Evolutionary conservation across 2,888 invertebrate species (phyloP).

Genomic region (Lampropteryx suffumata): DNA sequence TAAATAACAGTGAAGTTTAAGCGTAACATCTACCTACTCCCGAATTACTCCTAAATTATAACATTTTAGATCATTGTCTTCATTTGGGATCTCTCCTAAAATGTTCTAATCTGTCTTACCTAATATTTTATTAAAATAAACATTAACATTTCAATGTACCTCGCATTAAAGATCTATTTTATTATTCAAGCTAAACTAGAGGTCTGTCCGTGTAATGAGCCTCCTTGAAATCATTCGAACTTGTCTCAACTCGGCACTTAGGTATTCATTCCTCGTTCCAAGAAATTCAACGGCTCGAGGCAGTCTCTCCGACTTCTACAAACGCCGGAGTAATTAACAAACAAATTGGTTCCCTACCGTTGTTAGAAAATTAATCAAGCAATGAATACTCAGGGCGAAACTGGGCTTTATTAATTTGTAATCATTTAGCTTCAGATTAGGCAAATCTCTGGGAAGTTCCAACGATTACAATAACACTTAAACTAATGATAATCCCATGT

Average conservation of each 20-base stretch:
- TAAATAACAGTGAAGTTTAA: no score
- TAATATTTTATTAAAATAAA: not conserved
- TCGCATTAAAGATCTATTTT: no score
- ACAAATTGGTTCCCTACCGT: slow-evolving; percentile 31
- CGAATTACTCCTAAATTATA: no score
- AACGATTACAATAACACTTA: slow-evolving; percentile 18
- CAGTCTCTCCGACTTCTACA: slow-evolving; percentile 22
- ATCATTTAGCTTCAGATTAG: slow-evolving; percentile 39
- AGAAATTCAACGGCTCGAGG: slow-evolving; percentile 22
- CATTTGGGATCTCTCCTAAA: no score
- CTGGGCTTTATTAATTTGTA: slow-evolving; percentile 37
- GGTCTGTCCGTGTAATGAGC: not conserved
- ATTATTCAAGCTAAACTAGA: slow-evolving; percentile 3
- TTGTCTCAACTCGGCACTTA: slow-evolving; percentile 13
- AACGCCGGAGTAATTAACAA: slow-evolving; percentile 30
- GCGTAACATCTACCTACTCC: no score
- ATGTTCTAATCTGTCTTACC: no score
- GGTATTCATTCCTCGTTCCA: slow-evolving; percentile 22
- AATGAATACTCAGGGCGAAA: slow-evolving; percentile 31
- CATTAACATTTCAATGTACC: no score
- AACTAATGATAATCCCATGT: not conserved
- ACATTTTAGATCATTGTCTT: no score
- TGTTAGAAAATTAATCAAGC: slow-evolving; percentile 35
- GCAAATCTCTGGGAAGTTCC: slow-evolving; percentile 25
- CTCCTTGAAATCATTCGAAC: slow-evolving; percentile 5